Evolutionary conservation across 2,113 vertebrate genomes (phyloP).

Genomic region (Megaceryle maxima): DNA sequence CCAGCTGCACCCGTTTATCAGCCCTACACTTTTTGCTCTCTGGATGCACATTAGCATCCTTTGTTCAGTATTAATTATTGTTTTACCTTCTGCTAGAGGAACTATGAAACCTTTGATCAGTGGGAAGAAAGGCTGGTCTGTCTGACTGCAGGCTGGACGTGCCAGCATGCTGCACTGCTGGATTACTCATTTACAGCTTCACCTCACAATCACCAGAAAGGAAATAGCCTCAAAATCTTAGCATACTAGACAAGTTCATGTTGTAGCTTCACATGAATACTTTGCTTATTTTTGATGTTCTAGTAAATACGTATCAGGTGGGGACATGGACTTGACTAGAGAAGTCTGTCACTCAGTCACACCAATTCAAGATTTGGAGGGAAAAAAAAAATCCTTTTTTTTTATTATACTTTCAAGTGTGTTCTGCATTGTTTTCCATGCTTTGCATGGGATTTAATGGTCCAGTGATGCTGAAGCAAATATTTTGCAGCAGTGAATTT

Average conservation of each 20-base stretch:
- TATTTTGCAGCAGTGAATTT: background rate
- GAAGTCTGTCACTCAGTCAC: background rate
- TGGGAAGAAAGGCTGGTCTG: background rate
- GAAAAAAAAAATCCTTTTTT: background rate
- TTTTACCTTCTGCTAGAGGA: background rate
- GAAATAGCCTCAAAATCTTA: background rate
- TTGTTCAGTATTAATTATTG: background rate
- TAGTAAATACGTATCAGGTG: background rate
- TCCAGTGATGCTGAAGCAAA: background rate
- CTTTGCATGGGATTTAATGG: background rate
- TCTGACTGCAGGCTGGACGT: background rate
- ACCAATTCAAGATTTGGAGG: background rate
- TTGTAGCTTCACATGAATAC: background rate
- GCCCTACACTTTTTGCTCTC: background rate
- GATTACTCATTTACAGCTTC: conserved; percentile 49
- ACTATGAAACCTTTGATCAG: background rate
- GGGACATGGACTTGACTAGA: background rate
- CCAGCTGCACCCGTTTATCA: background rate
- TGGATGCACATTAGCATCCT: background rate
- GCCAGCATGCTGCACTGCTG: background rate
- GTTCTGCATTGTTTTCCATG: background rate
- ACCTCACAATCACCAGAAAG: background rate
- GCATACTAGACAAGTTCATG: background rate
- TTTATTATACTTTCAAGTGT: background rate
- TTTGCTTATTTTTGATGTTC: background rate